These are phyloP conservation scores for Habrosyne pyritoides DNA, from an alignment of 2,888 invertebrate species.

Conservation along the genomic window DNA sequence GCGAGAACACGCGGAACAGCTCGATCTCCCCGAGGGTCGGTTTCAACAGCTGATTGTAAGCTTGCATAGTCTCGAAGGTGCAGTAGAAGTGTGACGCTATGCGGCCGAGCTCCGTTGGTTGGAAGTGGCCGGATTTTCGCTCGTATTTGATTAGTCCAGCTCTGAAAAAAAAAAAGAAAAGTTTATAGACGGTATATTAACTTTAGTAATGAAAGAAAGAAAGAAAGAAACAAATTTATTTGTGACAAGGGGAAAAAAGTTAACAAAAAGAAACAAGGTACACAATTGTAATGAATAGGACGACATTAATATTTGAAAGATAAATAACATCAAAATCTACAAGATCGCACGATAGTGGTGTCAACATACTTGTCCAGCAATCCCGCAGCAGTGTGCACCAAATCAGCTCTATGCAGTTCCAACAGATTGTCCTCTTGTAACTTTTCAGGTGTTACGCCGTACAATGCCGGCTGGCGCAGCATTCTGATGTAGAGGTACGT, in stretches of 20 bases:
- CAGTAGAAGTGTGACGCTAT: conserved; percentile 99
- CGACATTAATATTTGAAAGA: too few relatives aligned
- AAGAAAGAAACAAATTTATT: too few relatives aligned
- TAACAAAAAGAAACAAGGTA: too few relatives aligned
- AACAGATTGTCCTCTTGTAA: conserved; percentile 92
- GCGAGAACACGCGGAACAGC: conserved; percentile 97
- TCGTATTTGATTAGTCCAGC: conserved; percentile 98
- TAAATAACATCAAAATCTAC: too few relatives aligned
- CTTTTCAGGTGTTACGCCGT: conserved; percentile 93
- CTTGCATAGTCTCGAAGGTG: conserved; percentile 97
- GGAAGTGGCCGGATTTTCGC: conserved; percentile 93
- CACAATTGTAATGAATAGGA: too few relatives aligned
- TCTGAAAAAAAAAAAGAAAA: conserved; percentile 77
- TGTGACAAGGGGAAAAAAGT: too few relatives aligned
- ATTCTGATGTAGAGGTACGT: conserved; percentile 98
- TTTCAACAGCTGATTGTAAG: conserved; percentile 97
- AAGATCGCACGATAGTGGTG: too few relatives aligned
- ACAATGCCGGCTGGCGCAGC: conserved; percentile 94
- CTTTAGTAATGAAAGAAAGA: too few relatives aligned
- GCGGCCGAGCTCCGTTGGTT: conserved; percentile 96
- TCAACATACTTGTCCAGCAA: conserved; percentile 87
- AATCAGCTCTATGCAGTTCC: conserved; percentile 95
- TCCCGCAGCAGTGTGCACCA: conserved; percentile 97
- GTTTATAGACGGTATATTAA: too few relatives aligned
- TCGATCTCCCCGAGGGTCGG: conserved; percentile 99